Conservation (phyloP, 2,113 vertebrate genomes). For the Oenanthe oenanthe region DNA sequence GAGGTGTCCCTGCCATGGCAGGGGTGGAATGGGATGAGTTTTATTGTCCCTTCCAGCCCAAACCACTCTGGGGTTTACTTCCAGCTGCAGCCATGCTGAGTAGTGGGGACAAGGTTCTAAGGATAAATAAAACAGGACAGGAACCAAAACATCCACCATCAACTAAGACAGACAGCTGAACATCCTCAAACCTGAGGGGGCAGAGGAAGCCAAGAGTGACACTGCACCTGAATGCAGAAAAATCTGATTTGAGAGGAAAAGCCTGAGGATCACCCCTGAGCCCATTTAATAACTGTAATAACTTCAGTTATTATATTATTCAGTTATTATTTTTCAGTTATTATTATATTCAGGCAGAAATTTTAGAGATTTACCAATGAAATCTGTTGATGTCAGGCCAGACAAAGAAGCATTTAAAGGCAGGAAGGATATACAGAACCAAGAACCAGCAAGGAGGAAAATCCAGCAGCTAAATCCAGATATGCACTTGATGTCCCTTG, state of each 20-base stretch:
- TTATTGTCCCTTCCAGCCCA: not conserved
- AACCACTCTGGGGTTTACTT: not conserved
- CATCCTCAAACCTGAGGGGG: rapidly evolving
- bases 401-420: not conserved
- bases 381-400: not conserved
- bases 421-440: rapidly evolving
- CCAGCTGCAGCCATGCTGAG: not conserved
- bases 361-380: not conserved
- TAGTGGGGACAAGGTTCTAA: not conserved
- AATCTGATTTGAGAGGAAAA: not conserved
- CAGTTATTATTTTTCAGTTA: too few relatives aligned
- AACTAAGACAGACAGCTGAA: not conserved
- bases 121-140: not conserved
- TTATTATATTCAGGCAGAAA: not conserved
- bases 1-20: not conserved
- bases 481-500: not conserved
- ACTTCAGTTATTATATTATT: not conserved
- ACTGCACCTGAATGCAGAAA: not conserved
- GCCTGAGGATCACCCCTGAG: not conserved
- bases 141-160: rapidly evolving
- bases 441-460: not conserved
- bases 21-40: rapidly evolving
- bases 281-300: not conserved
- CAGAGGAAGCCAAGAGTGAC: not conserved
- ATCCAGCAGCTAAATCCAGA: not conserved